Percentiles rank a stretch among this genome's conserved stretches.
These are phyloP conservation scores for Bothrops jararaca DNA, from an alignment of 2,113 vertebrate genomes.

Conservation along the genomic window DNA sequence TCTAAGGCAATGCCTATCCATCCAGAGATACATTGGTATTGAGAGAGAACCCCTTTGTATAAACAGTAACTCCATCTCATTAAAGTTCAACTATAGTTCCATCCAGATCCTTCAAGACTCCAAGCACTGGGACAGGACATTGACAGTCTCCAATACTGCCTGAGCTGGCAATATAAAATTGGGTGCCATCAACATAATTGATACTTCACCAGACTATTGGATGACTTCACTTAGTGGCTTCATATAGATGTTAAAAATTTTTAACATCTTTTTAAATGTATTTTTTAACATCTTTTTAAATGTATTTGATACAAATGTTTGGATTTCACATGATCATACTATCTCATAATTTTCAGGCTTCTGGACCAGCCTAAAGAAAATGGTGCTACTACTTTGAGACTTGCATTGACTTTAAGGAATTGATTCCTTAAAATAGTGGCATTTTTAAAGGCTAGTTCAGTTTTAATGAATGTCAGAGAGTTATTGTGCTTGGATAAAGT, in stretches of 20 bases:
- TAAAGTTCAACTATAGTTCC: neutral
- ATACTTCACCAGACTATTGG: neutral
- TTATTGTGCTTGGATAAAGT: too few species aligned
- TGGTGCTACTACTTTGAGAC: neutral
- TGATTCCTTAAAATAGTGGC: neutral
- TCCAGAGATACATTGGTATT: neutral
- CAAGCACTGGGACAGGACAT: neutral
- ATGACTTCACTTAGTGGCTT: neutral
- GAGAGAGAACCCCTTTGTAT: neutral
- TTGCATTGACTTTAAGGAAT: neutral
- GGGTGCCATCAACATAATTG: neutral
- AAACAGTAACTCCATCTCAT: neutral
- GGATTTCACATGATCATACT: neutral
- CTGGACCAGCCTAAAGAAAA: neutral
- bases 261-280: neutral
- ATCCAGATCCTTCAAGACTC: neutral
- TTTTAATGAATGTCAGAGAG: too few species aligned
- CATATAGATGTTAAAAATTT: neutral
- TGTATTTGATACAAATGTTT: neutral
- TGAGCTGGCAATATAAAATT: neutral
- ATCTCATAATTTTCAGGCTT: neutral
- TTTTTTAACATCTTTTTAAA: neutral
- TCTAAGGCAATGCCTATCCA: neutral
- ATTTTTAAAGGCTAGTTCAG: neutral
- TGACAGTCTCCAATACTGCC: neutral